Evolutionary conservation across 1,140 invertebrate genomes (phyloP), one percentile per base, ranked within the genome.

Genomic region (Pinna nobilis): DNA sequence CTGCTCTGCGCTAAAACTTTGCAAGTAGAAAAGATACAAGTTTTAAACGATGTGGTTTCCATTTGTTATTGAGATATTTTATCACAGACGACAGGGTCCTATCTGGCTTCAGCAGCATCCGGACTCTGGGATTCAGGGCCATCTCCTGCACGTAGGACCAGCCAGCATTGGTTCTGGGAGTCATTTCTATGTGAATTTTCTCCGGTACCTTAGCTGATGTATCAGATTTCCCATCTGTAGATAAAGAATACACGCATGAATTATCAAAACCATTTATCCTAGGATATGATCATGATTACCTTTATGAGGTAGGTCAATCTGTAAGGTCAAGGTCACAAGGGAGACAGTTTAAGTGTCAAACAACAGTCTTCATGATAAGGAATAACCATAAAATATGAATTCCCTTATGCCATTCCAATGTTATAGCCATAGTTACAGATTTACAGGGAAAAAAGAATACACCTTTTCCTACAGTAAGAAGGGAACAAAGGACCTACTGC

Each of bases 61-160:
- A 98, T 78, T 94, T 92, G 74, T 92, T 91, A 80, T 94, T 92
- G 59, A 98, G 91, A 85, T 93, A 95, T 67, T 90, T 90, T n/a
- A 97, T 90, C 23, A 97, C 89, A 51, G 92, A 92, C 11, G 92
- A 90, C 3, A 97, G 88, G 23, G 93, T 91, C 70, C 94, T 92
- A 77, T 96, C 94, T 55, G 96, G 91, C 9, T 94, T 92, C 28
- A 95, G 87, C n/a, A 92, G 90, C 33, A 93, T 91, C 33, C 93
- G 91, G 5, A 95, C 91, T 72, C 96, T 91, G n/a, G 97, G 97
- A 92, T 98, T 98, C 90, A 98, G 96, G 0, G 96, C 93, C 44
- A 95, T 86, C 6, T 92, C 91, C 86, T 98, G 96, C 13, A 98
- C 95, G 76, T 93, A 91, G 72, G 93, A 91, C 93, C 95, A 98